These are phyloP conservation scores for Theonella swinhoei DNA, from an alignment of 37 sponge, comb jelly and placozoan genomes.

Conservation along the genomic window DNA sequence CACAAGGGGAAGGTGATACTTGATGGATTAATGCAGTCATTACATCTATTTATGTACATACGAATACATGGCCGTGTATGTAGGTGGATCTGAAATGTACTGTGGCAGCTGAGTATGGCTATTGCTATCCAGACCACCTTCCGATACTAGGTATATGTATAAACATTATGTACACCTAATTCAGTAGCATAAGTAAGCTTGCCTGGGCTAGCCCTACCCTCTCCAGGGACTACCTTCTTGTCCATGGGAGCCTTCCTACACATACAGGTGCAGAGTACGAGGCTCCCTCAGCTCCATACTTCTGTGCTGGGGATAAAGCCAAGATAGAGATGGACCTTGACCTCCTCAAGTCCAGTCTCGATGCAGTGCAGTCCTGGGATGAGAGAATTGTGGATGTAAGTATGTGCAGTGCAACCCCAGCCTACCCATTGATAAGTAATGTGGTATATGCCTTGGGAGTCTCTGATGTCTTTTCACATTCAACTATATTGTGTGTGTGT, in stretches of 20 bases:
- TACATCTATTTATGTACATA: not conserved
- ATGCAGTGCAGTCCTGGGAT: not conserved
- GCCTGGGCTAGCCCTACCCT: too few relatives aligned
- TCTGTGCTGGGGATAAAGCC: not conserved
- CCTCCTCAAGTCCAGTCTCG: not conserved
- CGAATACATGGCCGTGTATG: not conserved
- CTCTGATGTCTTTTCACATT: too few relatives aligned
- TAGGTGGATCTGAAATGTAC: not conserved
- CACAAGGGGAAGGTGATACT: conserved; percentile 80
- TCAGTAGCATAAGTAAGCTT: too few relatives aligned
- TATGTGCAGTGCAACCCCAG: too few relatives aligned
- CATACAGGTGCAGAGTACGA: not conserved
- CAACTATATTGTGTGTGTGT: too few relatives aligned
- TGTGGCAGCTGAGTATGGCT: not conserved
- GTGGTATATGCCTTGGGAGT: too few relatives aligned
- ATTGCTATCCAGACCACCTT: not conserved
- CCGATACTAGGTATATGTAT: not conserved
- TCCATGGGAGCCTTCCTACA: not conserved
- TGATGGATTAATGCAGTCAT: not conserved
- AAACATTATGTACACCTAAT: not conserved
- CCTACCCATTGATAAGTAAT: too few relatives aligned
- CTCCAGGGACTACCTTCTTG: not conserved
- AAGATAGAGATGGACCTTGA: not conserved
- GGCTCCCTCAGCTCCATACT: not conserved
- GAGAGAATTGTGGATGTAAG: not conserved